Evolutionary conservation across 2,113 vertebrate species (phyloP), one percentile per base, ranked within the genome.

Genomic region (Origma solitaria): DNA sequence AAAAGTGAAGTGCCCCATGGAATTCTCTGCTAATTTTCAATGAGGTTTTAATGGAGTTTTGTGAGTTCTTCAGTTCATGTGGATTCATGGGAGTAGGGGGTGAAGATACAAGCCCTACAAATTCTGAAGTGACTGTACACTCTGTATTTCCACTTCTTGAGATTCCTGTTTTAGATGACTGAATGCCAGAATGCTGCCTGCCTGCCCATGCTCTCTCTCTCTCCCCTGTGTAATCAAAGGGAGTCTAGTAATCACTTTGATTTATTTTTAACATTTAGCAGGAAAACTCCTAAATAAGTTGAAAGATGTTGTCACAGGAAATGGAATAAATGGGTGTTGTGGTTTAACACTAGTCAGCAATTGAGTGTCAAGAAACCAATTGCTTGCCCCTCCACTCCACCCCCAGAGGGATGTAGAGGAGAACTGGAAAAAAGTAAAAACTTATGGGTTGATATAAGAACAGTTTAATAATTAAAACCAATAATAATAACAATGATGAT

Each of bases 341-440:
- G 56, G 62, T 77, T 83, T 62, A 83, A 56, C 42, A 31, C 49
- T 49, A 56, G 15, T 4, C 11, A 13, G 49, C 18, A 62, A 31
- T 2, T 69, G 40, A 76, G 15, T 69, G 49, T 22, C 47, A 42
- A 0, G 1, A 17, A 54, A 25, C 47, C 54, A 69, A 31, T 33
- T 0, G 2, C 35, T 69, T 0, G 1, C 22, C 83, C 40, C 17
- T 60, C 70, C 25, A 40, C 47, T 49, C 31, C 0, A 0, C 18
- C 31, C 47, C 6, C 21, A 28, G 40, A 13, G 22, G 31, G 40
- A 82, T 54, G 18, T 54, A 35, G 71, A 61, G 38, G n/a, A 54
- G 35, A 77, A 77, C 10, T 0, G 0, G 49, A 90, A 90, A 61
- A 51, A 66, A 73, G 10, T 15, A 51, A 76, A 69, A 76, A 17